phyloP scores from a whole-genome alignment of 2,113 vertebrate genomes.

The Montifringilla adamsi region DNA sequence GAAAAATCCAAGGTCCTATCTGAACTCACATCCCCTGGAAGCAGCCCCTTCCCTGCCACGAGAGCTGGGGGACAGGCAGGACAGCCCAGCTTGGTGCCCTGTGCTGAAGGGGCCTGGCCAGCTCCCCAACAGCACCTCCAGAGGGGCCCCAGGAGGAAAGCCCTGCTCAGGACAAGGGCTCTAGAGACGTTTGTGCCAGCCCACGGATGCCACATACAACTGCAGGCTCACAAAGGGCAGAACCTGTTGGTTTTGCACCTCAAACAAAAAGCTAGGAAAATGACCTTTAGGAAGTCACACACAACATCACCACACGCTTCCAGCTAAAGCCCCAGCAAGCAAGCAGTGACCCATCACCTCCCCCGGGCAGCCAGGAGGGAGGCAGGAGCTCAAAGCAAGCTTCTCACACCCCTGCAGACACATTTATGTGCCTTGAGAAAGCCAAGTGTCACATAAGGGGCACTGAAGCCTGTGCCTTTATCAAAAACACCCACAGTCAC shows the following conservation, averaged over 20 bases:
- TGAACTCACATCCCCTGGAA: neutral
- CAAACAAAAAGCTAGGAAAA: neutral
- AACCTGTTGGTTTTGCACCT: neutral
- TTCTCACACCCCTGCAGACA: neutral
- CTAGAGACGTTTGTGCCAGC: neutral
- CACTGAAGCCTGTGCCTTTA: neutral
- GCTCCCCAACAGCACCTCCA: neutral
- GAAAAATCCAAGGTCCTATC: fast-evolving
- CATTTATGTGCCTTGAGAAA: neutral
- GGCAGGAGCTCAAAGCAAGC: neutral
- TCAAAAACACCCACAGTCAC: neutral
- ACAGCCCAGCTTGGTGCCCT: fast-evolving
- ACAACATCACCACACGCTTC: fast-evolving
- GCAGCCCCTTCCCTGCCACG: neutral
- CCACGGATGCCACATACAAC: fast-evolving
- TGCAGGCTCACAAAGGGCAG: neutral
- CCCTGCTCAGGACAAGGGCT: fast-evolving
- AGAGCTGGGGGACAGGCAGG: fast-evolving
- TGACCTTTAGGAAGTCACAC: neutral
- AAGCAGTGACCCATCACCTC: fast-evolving
- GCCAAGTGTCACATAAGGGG: too few species aligned
- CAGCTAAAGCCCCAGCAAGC: neutral
- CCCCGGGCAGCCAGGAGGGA: fast-evolving
- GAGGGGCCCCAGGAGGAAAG: fast-evolving
- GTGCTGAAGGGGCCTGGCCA: neutral